Conservation (phyloP, 2,888 invertebrate species). For the Lycocerus yunnanus region DNA sequence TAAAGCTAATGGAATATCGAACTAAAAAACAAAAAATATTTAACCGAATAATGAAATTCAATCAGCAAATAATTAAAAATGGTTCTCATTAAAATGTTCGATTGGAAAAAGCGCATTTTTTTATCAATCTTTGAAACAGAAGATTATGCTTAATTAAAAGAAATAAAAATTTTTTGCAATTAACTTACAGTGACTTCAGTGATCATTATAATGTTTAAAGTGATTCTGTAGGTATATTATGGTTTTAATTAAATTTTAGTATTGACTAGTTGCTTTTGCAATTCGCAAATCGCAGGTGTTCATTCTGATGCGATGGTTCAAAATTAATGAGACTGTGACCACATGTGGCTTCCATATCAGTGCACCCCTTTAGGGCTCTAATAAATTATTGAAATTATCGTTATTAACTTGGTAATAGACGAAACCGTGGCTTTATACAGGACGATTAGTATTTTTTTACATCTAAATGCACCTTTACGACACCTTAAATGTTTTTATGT, state of each 20-base stretch:
- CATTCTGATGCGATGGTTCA: not conserved
- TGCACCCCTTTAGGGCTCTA: not conserved
- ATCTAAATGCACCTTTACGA: not conserved
- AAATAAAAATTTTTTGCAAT: not conserved
- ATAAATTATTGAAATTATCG: not conserved
- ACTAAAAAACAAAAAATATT: not conserved
- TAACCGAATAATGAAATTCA: not conserved
- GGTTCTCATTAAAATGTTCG: not conserved
- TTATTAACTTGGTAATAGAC: not conserved
- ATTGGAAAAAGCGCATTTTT: not conserved
- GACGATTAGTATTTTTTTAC: not conserved
- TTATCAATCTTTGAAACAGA: not conserved
- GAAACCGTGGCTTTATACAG: not conserved
- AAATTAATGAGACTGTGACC: conserved; percentile 19
- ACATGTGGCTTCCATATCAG: conserved; percentile 22
- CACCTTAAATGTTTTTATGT: not conserved
- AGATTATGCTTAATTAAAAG: not conserved
- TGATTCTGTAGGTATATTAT: not conserved
- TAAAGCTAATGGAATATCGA: not conserved
- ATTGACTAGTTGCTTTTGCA: conserved; percentile 6
- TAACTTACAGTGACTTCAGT: not conserved
- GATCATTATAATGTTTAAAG: not conserved
- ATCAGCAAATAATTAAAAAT: not conserved
- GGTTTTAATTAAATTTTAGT: conserved; percentile 18
- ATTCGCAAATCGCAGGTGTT: conserved; percentile 17